Percentiles rank a stretch among this genome's conserved stretches.
Conservation (phyloP, 2,888 invertebrate genomes). For the Helicoverpa assulta region DNA sequence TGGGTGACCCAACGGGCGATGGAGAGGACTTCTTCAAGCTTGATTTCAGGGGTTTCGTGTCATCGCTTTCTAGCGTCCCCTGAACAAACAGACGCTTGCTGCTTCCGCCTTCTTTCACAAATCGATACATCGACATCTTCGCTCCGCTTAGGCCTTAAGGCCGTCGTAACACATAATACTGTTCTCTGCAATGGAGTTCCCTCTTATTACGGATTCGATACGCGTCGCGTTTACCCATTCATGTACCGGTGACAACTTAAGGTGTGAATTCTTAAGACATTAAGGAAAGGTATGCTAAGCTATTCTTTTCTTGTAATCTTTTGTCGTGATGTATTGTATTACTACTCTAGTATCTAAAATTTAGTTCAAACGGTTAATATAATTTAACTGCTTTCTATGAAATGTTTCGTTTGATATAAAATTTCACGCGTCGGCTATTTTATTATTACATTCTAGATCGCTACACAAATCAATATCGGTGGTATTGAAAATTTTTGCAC, state of each 20-base stretch:
- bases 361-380: constrained; percentile 23
- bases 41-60: constrained; percentile 87
- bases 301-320: constrained; percentile 46
- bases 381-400: constrained; percentile 16
- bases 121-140: constrained; percentile 94
- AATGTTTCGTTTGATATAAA: constrained; percentile 3
- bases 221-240: constrained; percentile 69
- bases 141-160: constrained; percentile 78
- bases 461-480: too few relatives aligned
- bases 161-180: constrained; percentile 80
- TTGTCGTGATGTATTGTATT: constrained; percentile 31
- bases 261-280: constrained; percentile 62
- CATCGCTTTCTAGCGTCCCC: constrained; percentile 92
- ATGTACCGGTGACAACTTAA: constrained; percentile 69
- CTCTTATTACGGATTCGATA: constrained; percentile 84
- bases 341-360: constrained; percentile 11
- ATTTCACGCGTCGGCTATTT: neutral
- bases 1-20: constrained; percentile 90
- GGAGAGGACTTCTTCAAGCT: constrained; percentile 87
- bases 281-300: constrained; percentile 58
- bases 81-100: constrained; percentile 94
- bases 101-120: constrained; percentile 92
- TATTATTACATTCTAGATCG: neutral
- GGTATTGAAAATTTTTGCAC: neutral
- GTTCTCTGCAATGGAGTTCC: constrained; percentile 74